Evolutionary conservation across 53 echinoderm and acorn worm species (phyloP), one percentile per base, ranked within the genome.

Genomic region (Crossaster papposus): DNA sequence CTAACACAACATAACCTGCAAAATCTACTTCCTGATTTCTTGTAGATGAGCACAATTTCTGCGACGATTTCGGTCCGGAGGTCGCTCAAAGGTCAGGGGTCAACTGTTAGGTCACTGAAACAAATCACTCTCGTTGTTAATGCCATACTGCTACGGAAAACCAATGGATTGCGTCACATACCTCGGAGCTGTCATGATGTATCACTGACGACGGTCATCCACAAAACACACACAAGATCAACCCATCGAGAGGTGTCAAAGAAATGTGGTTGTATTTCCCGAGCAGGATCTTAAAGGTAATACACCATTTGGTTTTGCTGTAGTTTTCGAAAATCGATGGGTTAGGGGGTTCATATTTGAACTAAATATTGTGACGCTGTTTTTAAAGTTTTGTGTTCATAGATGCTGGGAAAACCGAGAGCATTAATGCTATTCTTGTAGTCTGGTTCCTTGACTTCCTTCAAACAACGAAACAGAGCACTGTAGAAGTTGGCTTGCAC

Each of bases 41-140:
- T 31, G 36, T 3, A 74, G 68, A 68, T 28, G 62, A 62, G 18
- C 18, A 62, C 17, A 17, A 68, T 26, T 68, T 12, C 68, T 68
- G 68, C 62, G 12, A 68, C 24, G 28, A 28, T n/a, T 23, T 68
- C 68, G 4, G 22, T 68, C 28, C 11, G 22, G 24, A n/a, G 68
- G 9, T 20, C 68, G 17, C 28, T 23, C 28, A 36, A 74, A 35
- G 28, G 3, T 34, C 24, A 36, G 9, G 14, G 74, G 36, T 34
- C 34, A 33, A 13, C 35, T 8, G 14, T 18, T 31, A 4, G 22
- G 22, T 58, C 24, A 58, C 81, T 81, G 81, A 81, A 81, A 81
- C 14, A 55, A 81, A 81, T 63, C n/a, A 81, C 31, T 81, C 81
- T 81, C 58, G 26, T 55, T 62, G 64, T 83, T 68, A 83, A 36